Conservation (phyloP, 2,888 invertebrate genomes). For the Adelphocoris suturalis region DNA sequence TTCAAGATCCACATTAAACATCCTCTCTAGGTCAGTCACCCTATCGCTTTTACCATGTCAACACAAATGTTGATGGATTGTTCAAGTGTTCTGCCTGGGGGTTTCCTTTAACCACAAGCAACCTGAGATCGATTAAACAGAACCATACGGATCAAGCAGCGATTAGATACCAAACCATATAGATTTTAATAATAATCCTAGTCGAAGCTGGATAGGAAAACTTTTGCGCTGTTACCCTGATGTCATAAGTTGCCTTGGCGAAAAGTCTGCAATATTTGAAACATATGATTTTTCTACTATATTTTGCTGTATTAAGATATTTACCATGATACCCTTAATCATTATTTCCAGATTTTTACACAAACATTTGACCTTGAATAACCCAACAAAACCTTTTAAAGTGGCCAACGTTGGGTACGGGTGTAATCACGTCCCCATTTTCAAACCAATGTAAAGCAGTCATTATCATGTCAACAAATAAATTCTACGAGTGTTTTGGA, state of each 20-base stretch:
- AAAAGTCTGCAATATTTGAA: no score
- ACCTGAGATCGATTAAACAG: not conserved
- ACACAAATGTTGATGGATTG: not conserved
- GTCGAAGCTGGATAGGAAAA: slow-evolving; percentile 73
- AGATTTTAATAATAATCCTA: slow-evolving; percentile 74
- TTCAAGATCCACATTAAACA: not conserved
- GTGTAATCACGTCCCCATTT: no score
- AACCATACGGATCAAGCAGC: not conserved
- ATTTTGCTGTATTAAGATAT: no score
- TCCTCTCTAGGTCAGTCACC: not conserved
- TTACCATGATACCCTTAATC: no score
- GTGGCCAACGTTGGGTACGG: no score
- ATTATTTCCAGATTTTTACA: no score
- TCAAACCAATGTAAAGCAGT: no score
- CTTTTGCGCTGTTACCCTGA: slow-evolving; percentile 73
- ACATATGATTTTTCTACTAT: no score
- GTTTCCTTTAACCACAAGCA: not conserved
- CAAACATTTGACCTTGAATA: no score
- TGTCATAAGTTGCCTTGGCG: slow-evolving; percentile 64
- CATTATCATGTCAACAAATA: no score
- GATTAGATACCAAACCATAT: slow-evolving; percentile 42
- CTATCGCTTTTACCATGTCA: not conserved
- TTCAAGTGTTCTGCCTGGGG: not conserved
- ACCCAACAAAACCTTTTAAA: no score
- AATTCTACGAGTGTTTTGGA: no score